Conservation (phyloP, 2,797 vertebrate species). For the Channallabes apus region DNA sequence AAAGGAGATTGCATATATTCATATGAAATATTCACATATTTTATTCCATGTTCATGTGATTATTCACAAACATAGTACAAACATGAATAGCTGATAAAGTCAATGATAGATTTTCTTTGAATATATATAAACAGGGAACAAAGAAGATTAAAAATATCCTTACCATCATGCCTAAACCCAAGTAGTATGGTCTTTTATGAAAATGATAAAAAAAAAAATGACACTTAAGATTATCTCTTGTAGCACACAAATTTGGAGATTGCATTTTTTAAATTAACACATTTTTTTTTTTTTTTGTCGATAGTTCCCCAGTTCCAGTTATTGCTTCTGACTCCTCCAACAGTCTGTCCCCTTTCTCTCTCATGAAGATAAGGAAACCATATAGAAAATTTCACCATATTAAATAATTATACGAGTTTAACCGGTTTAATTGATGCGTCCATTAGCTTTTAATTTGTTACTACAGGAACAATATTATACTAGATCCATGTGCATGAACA, state of each 20-base stretch:
- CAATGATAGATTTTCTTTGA: background rate
- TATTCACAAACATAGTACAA: background rate
- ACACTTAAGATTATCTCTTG: background rate
- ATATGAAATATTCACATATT: background rate
- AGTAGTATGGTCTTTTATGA: background rate
- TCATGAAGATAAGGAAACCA: background rate
- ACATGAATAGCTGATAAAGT: background rate
- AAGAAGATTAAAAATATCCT: background rate
- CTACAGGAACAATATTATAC: background rate
- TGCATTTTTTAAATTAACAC: background rate
- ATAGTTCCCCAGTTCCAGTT: background rate
- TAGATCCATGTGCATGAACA: background rate
- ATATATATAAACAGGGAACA: background rate
- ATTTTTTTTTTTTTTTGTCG: background rate
- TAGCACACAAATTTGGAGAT: background rate
- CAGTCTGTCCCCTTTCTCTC: background rate
- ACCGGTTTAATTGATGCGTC: background rate
- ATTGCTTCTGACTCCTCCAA: background rate
- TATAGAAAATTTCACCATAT: background rate
- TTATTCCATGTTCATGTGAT: background rate
- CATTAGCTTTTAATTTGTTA: background rate
- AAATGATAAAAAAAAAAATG: no score
- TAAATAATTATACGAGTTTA: background rate
- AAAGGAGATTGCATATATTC: background rate
- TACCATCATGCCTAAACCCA: background rate